Percentiles rank a stretch among this genome's conserved stretches.
phyloP scores from a whole-genome alignment of 1,140 invertebrate genomes.

The Conopomorpha cramerella region DNA sequence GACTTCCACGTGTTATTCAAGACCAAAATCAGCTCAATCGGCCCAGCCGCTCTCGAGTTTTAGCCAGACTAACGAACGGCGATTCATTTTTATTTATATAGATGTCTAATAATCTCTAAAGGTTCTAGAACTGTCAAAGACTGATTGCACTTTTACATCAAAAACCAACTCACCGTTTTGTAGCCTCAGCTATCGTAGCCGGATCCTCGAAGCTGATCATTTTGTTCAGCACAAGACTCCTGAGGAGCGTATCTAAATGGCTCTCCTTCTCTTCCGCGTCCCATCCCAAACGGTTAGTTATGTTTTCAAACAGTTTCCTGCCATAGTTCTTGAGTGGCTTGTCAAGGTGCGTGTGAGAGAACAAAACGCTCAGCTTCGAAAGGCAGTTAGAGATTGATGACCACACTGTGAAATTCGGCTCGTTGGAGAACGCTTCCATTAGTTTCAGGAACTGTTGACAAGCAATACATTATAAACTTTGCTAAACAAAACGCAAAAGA shows the following conservation, averaged over 20 bases:
- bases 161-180: constrained; percentile 49
- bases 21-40: no score
- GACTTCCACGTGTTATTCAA: no score
- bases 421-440: constrained; percentile 78
- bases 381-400: constrained; percentile 81
- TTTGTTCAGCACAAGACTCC: constrained; percentile 80
- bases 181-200: constrained; percentile 76
- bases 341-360: constrained; percentile 77
- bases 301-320: constrained; percentile 68
- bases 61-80: no score
- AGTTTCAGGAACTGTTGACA: constrained; percentile 65
- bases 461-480: no score
- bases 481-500: no score
- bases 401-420: constrained; percentile 95
- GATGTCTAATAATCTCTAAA: no score
- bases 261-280: constrained; percentile 73
- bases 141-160: no score
- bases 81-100: no score
- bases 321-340: constrained; percentile 77
- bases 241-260: constrained; percentile 82
- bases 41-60: no score
- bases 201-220: constrained; percentile 82
- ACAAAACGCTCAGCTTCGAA: constrained; percentile 73
- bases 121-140: no score
- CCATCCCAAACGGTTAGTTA: constrained; percentile 80